Evolutionary conservation across 2,113 vertebrate genomes (phyloP), one percentile per base, ranked within the genome.

Genomic region (Vombatus ursinus): DNA sequence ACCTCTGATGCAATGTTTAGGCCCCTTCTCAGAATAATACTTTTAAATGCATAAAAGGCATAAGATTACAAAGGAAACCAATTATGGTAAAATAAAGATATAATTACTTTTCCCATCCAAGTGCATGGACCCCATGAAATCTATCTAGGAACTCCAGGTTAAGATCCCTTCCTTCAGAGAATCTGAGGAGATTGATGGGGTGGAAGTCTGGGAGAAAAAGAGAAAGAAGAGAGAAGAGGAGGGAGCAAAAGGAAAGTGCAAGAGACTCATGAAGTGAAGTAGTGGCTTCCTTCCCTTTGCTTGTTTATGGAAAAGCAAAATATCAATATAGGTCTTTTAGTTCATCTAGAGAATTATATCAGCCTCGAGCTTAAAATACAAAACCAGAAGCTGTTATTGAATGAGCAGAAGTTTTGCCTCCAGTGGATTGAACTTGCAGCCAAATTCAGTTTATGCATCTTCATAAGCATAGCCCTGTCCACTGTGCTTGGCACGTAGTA

Each of bases 341-440:
- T 89, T 94, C 57, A 31, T 47, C 51, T 51, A 52, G 51, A 93
- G 91, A 94, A 31, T 10, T 47, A 14, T 68, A 61, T 95, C 61
- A 77, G 61, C 48, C 8, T 52, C n/a, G 61, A n/a, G 26, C 26
- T 84, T 48, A 57, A 47, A 52, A 51, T 50, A 5, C 11, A 47
- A 50, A 91, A 37, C 2, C 3, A 23, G 91, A 92, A 44, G 1
- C 2, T 52, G 23, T 49, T 84, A 84, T 23, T 11, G 52, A 93
- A 52, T 68, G 14, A 11, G 14, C 5, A 26, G 89, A 84, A 7
- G 8, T 9, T 49, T 52, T 26, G 2, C 19, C 91, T 0, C 57
- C 31, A 54, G 8, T 57, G 19, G 48, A n/a, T 61, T 68, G 1
- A 1, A 51, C 93, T 96, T n/a, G 19, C 47, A 89, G 28, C 54